phyloP scores from a whole-genome alignment of 2,888 invertebrate genomes.

The Marronus borbonicus region DNA sequence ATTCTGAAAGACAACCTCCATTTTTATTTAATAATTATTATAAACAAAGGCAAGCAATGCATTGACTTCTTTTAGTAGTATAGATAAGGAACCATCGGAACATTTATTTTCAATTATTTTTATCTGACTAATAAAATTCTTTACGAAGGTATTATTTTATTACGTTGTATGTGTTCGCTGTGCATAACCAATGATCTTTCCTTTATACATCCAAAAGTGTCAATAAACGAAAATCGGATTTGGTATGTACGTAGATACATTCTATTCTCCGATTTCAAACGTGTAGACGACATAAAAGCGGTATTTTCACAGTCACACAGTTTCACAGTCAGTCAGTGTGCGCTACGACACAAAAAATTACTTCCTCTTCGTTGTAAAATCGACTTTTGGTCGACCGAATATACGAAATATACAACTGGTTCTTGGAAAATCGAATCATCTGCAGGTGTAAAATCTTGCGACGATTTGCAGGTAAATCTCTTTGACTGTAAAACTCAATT shows the following conservation, averaged over 20 bases:
- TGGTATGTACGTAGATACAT: conserved; percentile 18
- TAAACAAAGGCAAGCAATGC: conserved; percentile 17
- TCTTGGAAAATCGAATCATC: conserved; percentile 49
- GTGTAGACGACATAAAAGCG: conserved; percentile 28
- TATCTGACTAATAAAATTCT: conserved; percentile 45
- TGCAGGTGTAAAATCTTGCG: conserved; percentile 57
- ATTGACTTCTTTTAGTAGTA: conserved; percentile 38
- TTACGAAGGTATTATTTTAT: conserved; percentile 43
- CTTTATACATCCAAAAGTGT: conserved; percentile 41
- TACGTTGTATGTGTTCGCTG: conserved; percentile 34
- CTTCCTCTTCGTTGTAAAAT: conserved; percentile 42
- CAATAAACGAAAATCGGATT: conserved; percentile 46
- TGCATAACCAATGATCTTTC: conserved; percentile 35
- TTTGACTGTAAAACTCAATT: conserved; percentile 50
- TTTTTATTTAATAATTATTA: conserved; percentile 39
- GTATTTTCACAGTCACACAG: conserved; percentile 34
- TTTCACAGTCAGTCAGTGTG: too few species aligned
- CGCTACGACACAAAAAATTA: conserved; percentile 35
- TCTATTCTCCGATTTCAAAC: not conserved
- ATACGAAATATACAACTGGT: conserved; percentile 27
- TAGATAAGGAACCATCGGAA: conserved; percentile 43
- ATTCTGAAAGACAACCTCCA: conserved; percentile 5
- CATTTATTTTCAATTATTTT: conserved; percentile 50
- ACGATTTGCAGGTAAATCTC: conserved; percentile 56
- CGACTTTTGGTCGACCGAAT: conserved; percentile 8